Conservation (phyloP, 2,888 invertebrate species). For the Andrena praecox region DNA sequence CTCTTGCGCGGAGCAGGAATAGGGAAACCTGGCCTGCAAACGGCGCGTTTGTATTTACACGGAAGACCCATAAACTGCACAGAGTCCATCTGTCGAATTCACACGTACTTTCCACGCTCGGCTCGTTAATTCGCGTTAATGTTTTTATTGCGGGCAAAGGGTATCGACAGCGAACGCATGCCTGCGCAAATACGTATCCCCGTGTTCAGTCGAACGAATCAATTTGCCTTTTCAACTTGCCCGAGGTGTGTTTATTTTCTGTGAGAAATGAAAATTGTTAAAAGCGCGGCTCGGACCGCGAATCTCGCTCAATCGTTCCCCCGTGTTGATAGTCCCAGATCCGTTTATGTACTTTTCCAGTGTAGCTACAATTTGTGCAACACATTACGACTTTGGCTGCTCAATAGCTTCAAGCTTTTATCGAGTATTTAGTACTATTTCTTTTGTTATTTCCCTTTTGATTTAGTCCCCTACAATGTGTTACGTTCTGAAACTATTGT, state of each 20-base stretch:
- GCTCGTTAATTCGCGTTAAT: constrained; percentile 51
- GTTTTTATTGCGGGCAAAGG: constrained; percentile 59
- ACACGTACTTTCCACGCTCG: constrained; percentile 18
- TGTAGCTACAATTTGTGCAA: constrained; percentile 1
- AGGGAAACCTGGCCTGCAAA: constrained; percentile 17
- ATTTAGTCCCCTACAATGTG: no score
- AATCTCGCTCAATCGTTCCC: constrained; percentile 4
- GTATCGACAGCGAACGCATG: constrained; percentile 16
- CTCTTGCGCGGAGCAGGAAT: background rate
- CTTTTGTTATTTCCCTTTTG: no score
- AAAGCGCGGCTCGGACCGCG: constrained; percentile 9
- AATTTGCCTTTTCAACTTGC: constrained; percentile 51
- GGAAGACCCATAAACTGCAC: background rate
- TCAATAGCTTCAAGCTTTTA: background rate
- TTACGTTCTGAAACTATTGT: no score
- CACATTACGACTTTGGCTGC: background rate
- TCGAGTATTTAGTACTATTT: background rate
- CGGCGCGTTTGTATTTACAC: background rate
- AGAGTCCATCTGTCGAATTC: constrained; percentile 31
- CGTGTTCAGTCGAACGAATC: constrained; percentile 26
- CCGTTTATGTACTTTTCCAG: constrained; percentile 21
- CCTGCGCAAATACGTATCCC: constrained; percentile 25
- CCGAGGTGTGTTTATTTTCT: constrained; percentile 39
- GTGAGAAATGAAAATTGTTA: constrained; percentile 30
- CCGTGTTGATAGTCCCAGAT: constrained; percentile 31